Conservation (phyloP, 2,113 vertebrate species). For the Pteropus alecto region DNA sequence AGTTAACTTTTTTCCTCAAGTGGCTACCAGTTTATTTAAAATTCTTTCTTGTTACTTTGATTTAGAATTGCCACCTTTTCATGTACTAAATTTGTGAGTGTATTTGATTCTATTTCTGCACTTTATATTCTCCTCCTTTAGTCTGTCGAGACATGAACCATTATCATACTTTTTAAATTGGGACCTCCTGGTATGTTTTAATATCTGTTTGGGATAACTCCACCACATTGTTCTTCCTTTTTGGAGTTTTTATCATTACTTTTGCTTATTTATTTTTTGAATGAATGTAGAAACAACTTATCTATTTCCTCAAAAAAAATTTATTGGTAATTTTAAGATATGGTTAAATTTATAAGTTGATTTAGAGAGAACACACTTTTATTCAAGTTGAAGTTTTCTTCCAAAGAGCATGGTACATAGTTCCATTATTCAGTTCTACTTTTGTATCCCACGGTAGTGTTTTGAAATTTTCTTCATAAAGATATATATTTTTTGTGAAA, state of each 20-base stretch:
- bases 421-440: background rate
- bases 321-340: background rate
- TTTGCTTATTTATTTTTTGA: background rate
- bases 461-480: background rate
- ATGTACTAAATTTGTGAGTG: background rate
- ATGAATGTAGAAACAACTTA: background rate
- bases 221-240: background rate
- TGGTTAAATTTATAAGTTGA: conserved; percentile 7
- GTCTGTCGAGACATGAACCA: background rate
- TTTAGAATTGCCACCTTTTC: background rate
- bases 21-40: background rate
- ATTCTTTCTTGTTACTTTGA: background rate
- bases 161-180: background rate
- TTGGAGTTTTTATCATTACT: background rate
- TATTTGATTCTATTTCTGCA: background rate
- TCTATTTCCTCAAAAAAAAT: background rate
- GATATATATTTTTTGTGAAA: background rate
- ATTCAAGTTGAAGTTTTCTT: background rate
- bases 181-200: background rate
- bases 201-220: background rate
- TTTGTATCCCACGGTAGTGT: background rate
- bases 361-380: background rate
- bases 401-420: background rate
- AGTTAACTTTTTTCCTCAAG: background rate
- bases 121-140: background rate